Evolutionary conservation across 2,113 vertebrate species (phyloP).

Genomic region (Reinhardtius hippoglossoides): DNA sequence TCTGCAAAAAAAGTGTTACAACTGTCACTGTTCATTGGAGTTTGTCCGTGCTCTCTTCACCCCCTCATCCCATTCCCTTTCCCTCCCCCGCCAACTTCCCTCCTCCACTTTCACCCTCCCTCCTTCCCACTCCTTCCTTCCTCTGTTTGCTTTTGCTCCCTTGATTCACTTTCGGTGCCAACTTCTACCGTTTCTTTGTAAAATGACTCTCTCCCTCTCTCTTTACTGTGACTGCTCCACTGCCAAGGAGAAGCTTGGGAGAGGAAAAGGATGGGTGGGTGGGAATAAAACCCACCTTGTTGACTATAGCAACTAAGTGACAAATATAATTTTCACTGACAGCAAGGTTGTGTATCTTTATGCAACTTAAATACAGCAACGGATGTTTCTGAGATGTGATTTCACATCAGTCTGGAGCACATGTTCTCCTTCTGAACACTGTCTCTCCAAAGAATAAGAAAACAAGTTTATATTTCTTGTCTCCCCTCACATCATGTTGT

Average conservation of each 20-base stretch:
- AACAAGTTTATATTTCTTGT: background rate
- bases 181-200: conserved; percentile 70
- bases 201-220: conserved; percentile 58
- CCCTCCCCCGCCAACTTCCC: conserved; percentile 63
- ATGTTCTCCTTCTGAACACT: background rate
- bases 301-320: conserved; percentile 38
- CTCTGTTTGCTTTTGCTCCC: conserved; percentile 81
- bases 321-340: conserved; percentile 28
- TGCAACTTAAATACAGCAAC: conserved; percentile 12
- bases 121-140: conserved; percentile 79
- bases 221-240: conserved; percentile 57
- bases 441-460: conserved; percentile 5
- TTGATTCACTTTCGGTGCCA: conserved; percentile 77
- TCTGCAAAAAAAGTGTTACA: conserved; percentile 64
- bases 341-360: conserved; percentile 1
- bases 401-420: background rate
- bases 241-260: conserved; percentile 45
- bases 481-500: background rate
- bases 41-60: conserved; percentile 41
- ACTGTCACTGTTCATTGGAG: conserved; percentile 75
- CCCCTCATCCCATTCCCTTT: conserved; percentile 53
- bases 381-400: conserved; percentile 1
- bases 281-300: background rate
- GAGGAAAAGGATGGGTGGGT: conserved; percentile 7
- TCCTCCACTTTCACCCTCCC: conserved; percentile 65